Evolutionary conservation across 2,797 vertebrate species (phyloP).

Genomic region (Neosalanx taihuensis): DNA sequence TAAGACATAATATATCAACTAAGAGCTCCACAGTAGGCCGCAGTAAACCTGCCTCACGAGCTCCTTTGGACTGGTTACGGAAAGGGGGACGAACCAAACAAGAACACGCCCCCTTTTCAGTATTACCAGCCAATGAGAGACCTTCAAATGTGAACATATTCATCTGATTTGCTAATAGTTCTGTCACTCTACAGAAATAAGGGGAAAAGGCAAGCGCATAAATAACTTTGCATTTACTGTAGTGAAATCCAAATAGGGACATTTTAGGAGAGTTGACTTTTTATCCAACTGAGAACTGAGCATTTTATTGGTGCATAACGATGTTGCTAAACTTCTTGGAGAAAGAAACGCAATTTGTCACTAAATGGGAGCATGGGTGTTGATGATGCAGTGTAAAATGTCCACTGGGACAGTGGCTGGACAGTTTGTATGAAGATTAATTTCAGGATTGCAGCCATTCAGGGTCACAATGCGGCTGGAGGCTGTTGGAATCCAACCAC

Average conservation of each 20-base stretch:
- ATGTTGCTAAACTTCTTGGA: not conserved
- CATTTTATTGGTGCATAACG: not conserved
- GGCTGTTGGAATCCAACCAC: too few species aligned
- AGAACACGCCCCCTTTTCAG: not conserved
- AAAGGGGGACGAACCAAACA: not conserved
- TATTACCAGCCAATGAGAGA: not conserved
- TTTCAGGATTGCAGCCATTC: too few species aligned
- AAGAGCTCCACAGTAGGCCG: conserved; percentile 52
- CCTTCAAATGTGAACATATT: not conserved
- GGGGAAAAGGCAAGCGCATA: not conserved
- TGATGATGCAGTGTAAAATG: too few species aligned
- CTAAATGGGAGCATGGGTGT: too few species aligned
- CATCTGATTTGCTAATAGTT: not conserved
- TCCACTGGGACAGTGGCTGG: too few species aligned
- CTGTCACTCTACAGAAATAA: not conserved
- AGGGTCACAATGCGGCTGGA: too few species aligned
- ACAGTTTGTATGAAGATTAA: too few species aligned
- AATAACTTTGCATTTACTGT: not conserved
- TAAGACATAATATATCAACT: conserved; percentile 12
- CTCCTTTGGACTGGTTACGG: not conserved
- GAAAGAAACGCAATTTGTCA: too few species aligned
- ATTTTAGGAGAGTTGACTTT: not conserved
- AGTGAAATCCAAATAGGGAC: not conserved
- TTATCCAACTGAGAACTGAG: not conserved
- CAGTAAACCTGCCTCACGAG: conserved; percentile 8